Conservation (phyloP, 2,797 vertebrate species). For the Chloroceryle amazona region DNA sequence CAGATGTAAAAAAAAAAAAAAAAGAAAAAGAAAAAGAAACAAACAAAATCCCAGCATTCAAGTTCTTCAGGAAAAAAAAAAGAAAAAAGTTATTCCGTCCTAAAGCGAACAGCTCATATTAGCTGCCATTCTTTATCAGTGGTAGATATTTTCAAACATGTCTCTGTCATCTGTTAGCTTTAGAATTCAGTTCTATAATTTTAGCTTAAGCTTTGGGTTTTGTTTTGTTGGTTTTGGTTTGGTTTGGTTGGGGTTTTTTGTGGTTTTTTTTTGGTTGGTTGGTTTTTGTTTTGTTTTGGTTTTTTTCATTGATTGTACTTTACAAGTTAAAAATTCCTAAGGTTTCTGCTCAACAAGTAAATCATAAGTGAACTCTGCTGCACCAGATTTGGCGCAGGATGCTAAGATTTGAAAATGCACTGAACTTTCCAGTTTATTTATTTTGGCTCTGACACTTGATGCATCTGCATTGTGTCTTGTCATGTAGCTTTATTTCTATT, state of each 20-base stretch:
- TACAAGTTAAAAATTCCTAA: conserved; percentile 22
- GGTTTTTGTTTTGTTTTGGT: background rate
- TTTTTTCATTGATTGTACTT: background rate
- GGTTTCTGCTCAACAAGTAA: background rate
- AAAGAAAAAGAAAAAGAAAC: background rate
- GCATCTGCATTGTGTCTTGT: conserved; percentile 37
- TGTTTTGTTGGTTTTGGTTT: too few species aligned
- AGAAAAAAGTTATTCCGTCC: background rate
- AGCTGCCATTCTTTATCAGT: background rate
- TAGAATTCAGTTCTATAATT: background rate
- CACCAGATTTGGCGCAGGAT: background rate
- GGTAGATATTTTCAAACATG: background rate
- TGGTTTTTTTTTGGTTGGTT: too few species aligned
- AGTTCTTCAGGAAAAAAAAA: background rate
- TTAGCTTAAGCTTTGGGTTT: background rate
- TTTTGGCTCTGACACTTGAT: conserved; percentile 71
- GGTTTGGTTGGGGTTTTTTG: too few species aligned
- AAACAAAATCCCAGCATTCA: background rate
- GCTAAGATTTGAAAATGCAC: background rate
- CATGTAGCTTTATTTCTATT: background rate
- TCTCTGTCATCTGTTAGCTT: background rate
- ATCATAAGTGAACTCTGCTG: background rate
- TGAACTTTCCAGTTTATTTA: conserved; percentile 78
- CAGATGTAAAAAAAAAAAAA: background rate
- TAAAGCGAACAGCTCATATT: background rate